Conservation (phyloP, 2,888 invertebrate genomes). For the Eupithecia exiguata region DNA sequence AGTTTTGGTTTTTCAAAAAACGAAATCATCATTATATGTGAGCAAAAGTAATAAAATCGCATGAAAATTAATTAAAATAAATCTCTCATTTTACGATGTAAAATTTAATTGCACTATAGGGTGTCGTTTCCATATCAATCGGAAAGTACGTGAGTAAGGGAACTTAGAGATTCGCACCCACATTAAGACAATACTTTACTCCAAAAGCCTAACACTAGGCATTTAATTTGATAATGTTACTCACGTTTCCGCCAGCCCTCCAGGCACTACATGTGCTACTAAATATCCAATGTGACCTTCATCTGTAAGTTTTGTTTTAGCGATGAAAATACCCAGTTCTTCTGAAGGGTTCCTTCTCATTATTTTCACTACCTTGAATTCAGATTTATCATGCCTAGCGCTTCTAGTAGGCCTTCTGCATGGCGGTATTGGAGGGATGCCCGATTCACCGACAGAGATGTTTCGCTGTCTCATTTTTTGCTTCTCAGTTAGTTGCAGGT, state of each 20-base stretch:
- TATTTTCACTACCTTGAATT: constrained; percentile 83
- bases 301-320: constrained; percentile 85
- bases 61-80: no score
- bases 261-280: constrained; percentile 88
- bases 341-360: constrained; percentile 82
- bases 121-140: no score
- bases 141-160: no score
- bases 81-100: no score
- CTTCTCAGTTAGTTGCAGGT: constrained; percentile 77
- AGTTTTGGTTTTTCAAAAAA: no score
- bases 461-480: constrained; percentile 79
- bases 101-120: no score
- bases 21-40: no score
- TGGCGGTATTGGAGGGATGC: constrained; percentile 80
- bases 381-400: constrained; percentile 65
- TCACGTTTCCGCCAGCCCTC: constrained; percentile 87
- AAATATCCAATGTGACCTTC: constrained; percentile 86
- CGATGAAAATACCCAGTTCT: constrained; percentile 89
- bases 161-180: no score
- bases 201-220: neutral
- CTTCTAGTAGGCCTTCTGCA: constrained; percentile 69
- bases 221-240: constrained; percentile 45
- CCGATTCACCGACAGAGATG: constrained; percentile 67
- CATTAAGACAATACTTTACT: no score
- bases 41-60: no score